phyloP scores from a whole-genome alignment of 2,113 vertebrate species.

The Hylia prasina region DNA sequence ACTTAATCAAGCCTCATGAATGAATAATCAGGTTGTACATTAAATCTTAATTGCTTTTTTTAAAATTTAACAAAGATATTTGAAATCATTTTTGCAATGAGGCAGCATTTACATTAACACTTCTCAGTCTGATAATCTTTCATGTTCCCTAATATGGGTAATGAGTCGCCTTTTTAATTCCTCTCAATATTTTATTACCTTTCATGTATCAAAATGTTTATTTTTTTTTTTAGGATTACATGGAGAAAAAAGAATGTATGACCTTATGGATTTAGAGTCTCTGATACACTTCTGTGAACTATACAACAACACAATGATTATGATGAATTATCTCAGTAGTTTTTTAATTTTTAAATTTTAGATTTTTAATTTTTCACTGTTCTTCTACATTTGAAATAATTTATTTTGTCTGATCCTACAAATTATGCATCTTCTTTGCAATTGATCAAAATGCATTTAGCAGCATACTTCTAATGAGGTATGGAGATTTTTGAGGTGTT shows the following conservation, averaged over 20 bases:
- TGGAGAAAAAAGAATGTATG: neutral
- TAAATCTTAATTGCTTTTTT: slow-evolving; percentile 49
- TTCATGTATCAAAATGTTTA: neutral
- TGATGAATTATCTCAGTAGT: neutral
- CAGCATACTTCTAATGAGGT: neutral
- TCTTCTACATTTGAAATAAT: neutral
- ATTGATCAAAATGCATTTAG: neutral
- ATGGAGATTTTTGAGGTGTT: neutral
- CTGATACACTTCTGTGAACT: neutral
- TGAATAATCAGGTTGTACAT: slow-evolving; percentile 20
- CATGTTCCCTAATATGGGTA: neutral
- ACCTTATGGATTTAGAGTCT: neutral
- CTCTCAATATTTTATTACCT: neutral
- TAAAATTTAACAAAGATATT: slow-evolving; percentile 21
- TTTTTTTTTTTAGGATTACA: neutral
- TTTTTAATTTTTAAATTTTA: neutral
- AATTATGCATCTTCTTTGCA: neutral
- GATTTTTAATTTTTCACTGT: neutral
- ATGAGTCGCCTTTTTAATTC: neutral
- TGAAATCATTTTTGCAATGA: neutral
- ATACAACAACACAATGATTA: neutral
- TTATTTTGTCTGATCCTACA: neutral
- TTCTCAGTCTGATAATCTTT: neutral
- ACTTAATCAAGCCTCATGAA: slow-evolving; percentile 32
- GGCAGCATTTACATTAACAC: neutral